These are phyloP conservation scores for Mustela erminea DNA, from an alignment of 2,797 vertebrate species.

Conservation along the genomic window DNA sequence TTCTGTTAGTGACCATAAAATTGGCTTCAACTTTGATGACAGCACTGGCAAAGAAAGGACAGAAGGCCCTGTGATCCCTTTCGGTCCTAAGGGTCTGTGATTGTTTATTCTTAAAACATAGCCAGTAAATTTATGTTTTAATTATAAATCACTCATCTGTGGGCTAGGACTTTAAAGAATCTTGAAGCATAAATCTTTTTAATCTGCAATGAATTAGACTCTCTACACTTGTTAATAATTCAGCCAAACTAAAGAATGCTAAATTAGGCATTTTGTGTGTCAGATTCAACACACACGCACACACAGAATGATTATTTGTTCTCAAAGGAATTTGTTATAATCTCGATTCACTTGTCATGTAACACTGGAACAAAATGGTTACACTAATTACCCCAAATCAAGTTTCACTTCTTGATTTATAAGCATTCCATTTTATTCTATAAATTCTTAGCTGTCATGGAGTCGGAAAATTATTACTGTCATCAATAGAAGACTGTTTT, in stretches of 20 bases:
- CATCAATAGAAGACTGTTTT: conserved; percentile 85
- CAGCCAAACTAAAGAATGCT: conserved; percentile 35
- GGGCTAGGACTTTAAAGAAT: background rate
- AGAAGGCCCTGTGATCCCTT: background rate
- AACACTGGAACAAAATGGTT: conserved; percentile 54
- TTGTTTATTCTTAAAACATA: background rate
- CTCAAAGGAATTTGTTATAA: conserved; percentile 15
- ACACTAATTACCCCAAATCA: conserved; percentile 81
- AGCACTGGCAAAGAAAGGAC: too few relatives aligned
- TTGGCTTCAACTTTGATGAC: background rate
- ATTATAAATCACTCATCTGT: background rate
- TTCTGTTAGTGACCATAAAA: conserved; percentile 37
- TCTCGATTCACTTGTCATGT: conserved; percentile 24
- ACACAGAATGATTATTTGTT: background rate
- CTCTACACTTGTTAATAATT: conserved; percentile 34
- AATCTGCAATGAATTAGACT: background rate
- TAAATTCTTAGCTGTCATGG: conserved; percentile 83
- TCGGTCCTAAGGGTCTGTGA: background rate
- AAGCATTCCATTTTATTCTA: conserved; percentile 80
- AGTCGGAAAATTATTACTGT: conserved; percentile 83
- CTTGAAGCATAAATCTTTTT: background rate
- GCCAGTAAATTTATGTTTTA: background rate
- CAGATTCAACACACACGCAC: background rate
- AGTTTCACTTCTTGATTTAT: conserved; percentile 79
- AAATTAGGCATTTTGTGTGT: conserved; percentile 5